Base-by-base conservation (phyloP, 2,888 invertebrate species). In the Morpho achilles region DNA sequence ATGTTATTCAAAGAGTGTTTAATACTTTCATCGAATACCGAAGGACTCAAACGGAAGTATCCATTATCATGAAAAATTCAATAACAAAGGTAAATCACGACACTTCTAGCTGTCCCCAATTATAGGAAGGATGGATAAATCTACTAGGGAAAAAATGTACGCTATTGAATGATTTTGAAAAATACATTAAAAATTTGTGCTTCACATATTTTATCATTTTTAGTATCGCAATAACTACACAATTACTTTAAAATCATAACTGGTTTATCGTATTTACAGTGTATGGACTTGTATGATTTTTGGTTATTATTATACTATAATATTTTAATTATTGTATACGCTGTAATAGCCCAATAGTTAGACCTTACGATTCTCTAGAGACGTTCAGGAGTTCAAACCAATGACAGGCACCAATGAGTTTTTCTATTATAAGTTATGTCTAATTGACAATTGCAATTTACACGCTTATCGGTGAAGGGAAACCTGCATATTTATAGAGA, bases 11-110 rank as follows among this genome's bases (percentile, higher is more conserved):
- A 42, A 54, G 50, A 49, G 9, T 45, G 4, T 45, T 55, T 22
- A 42, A 39, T 50, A 50, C 32, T 49, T 45, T 58, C 43, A 58
- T 53, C 41, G 50, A 49, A 51, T 49, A 44, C 55, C 47, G 39
- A 22, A 51, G 47, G 40, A 50, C 47, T 51, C 3, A 46, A 50
- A 60, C 39, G 47, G 47, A 58, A 59, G 56, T 56, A 49, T 43
- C 53, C 56, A 56, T 61, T 61, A 62, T 61, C 59, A 51, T 51
- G 59, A 63, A 61, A 64, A 64, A 66, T 66, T 66, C 52, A 63
- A 62, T 63, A 63, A 63, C 58, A 64, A 60, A 60, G 59, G 58
- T 49, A 58, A 64, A 32, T 59, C 54, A 60, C 50, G 58, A 51
- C 54, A 44, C 56, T 51, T 32, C 41, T 48, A 47, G 43, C 53